These are phyloP conservation scores for Parazoanthus swiftii DNA, from an alignment of 92 coral and sea anemone genomes.

Conservation along the genomic window DNA sequence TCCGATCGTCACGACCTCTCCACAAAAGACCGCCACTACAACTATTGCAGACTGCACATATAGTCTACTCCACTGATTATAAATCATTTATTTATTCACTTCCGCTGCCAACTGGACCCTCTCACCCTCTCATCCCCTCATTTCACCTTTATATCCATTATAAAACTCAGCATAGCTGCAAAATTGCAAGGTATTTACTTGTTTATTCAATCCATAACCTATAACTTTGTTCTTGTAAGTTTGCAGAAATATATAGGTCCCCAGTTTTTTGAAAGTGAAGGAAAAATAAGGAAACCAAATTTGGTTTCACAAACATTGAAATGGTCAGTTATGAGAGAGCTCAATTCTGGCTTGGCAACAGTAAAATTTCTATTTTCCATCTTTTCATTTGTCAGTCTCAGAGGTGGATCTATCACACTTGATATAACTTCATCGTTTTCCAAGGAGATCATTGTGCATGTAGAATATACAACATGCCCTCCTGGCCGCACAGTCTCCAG, in stretches of 20 bases:
- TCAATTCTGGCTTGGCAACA: constrained; percentile 35
- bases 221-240: constrained; percentile 29
- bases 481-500: constrained; percentile 49
- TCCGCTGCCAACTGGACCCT: too few species aligned
- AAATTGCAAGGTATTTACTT: not conserved
- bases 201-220: not conserved
- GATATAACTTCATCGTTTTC: constrained; percentile 67
- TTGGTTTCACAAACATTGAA: constrained; percentile 47
- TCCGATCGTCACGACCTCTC: too few species aligned
- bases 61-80: too few species aligned
- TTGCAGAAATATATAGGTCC: constrained; percentile 67
- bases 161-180: not conserved
- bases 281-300: constrained; percentile 59
- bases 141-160: too few species aligned
- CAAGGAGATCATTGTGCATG: constrained; percentile 59
- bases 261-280: constrained; percentile 56
- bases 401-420: constrained; percentile 28
- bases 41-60: too few species aligned
- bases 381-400: not conserved
- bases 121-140: too few species aligned
- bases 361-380: not conserved
- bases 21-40: too few species aligned
- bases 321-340: constrained; percentile 22
- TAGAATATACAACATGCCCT: constrained; percentile 63
- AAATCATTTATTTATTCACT: too few species aligned